A percentile compares a stretch with the other conserved stretches of the same genome.
Evolutionary conservation across 2,888 invertebrate species (phyloP).

Genomic region (Eupeodes luniger): DNA sequence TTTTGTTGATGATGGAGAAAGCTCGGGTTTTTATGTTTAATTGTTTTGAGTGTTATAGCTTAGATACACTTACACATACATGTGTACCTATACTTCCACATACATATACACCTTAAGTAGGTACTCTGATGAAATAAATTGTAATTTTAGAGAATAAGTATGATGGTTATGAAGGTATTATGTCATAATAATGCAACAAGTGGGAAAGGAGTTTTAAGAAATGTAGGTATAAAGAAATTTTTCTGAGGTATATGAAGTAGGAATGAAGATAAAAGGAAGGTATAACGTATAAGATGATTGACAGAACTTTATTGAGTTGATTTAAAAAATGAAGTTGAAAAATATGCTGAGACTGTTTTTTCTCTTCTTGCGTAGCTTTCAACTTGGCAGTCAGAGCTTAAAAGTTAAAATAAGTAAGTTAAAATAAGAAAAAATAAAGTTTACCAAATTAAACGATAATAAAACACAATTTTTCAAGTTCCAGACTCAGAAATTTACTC

Average conservation of each 20-base stretch:
- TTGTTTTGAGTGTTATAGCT: constrained; percentile 42
- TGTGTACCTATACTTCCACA: neutral
- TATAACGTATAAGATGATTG: neutral
- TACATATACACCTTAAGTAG: neutral
- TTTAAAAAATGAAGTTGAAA: too few relatives aligned
- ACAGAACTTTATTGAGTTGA: neutral
- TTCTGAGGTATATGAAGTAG: neutral
- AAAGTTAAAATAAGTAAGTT: too few relatives aligned
- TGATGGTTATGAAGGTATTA: neutral
- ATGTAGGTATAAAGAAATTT: too few relatives aligned
- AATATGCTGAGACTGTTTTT: too few relatives aligned
- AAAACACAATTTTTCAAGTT: too few relatives aligned
- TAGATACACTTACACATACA: neutral
- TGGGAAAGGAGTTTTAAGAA: constrained; percentile 10
- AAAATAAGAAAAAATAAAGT: too few relatives aligned
- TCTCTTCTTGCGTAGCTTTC: too few relatives aligned
- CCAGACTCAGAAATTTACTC: too few relatives aligned
- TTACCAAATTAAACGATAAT: too few relatives aligned
- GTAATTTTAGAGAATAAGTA: neutral
- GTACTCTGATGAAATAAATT: neutral
- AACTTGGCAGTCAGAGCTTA: too few relatives aligned
- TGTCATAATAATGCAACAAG: constrained; percentile 6
- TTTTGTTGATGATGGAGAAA: constrained; percentile 27
- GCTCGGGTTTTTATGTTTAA: constrained; percentile 48
- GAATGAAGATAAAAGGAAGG: neutral